A percentile compares a stretch with the other conserved stretches of the same genome.
phyloP scores from a whole-genome alignment of 2,113 vertebrate species.

The Centropus bengalensis region DNA sequence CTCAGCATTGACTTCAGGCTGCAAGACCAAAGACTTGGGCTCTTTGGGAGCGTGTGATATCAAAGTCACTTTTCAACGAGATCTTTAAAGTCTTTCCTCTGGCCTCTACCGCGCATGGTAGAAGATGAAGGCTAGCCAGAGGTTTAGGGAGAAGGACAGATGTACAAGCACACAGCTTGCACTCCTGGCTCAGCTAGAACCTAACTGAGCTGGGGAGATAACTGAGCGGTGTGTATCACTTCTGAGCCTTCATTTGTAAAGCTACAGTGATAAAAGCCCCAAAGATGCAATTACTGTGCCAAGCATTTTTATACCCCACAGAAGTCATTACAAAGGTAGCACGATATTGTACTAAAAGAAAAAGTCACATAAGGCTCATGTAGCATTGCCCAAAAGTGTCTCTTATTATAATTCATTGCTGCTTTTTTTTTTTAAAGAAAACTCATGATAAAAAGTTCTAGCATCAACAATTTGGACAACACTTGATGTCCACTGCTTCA shows the following conservation, averaged over 20 bases:
- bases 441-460: background rate
- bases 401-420: background rate
- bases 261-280: background rate
- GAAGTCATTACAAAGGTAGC: background rate
- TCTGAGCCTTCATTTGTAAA: background rate
- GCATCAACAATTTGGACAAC: background rate
- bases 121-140: background rate
- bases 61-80: background rate
- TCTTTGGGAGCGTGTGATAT: background rate
- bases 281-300: background rate
- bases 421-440: rapidly evolving
- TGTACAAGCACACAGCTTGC: background rate
- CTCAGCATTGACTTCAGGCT: background rate
- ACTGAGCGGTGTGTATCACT: background rate
- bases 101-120: background rate
- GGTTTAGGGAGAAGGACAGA: background rate
- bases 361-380: background rate
- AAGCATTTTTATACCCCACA: background rate
- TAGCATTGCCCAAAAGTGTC: no score
- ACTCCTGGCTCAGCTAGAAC: background rate
- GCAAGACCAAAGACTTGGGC: background rate
- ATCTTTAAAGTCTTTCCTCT: background rate
- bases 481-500: background rate
- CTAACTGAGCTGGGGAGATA: background rate
- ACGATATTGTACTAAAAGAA: background rate